Conservation (phyloP, 2,113 vertebrate species). For the Tringa solitaria region DNA sequence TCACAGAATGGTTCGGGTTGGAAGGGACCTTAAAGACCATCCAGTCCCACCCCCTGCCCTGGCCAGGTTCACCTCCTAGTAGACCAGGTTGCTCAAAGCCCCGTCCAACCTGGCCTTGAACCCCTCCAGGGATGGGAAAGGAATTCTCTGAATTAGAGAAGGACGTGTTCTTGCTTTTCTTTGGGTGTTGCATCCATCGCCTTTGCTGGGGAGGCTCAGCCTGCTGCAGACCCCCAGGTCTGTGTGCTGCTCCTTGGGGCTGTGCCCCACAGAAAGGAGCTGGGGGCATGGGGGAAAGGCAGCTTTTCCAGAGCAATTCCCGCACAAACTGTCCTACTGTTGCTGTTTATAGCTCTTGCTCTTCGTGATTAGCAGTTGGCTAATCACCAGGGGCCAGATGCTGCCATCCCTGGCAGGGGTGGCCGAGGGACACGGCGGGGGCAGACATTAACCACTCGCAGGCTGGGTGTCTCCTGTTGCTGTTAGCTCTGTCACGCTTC, state of each 20-base stretch:
- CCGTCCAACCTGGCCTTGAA: background rate
- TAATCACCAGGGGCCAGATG: slow-evolving; percentile 41
- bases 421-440: background rate
- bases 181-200: accelerated
- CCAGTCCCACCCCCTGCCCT: background rate
- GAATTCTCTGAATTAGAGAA: background rate
- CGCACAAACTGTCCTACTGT: background rate
- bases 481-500: accelerated
- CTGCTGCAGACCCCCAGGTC: background rate
- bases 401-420: background rate
- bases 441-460: background rate
- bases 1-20: background rate
- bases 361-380: background rate
- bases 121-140: background rate
- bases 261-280: background rate
- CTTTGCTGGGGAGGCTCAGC: background rate
- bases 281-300: background rate
- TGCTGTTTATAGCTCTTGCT: background rate
- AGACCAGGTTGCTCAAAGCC: background rate
- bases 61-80: background rate
- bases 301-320: background rate
- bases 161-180: accelerated
- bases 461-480: background rate
- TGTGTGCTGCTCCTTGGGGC: background rate
- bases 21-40: background rate